Percentiles rank a stretch among this genome's conserved stretches.
phyloP scores from a whole-genome alignment of 1,140 invertebrate species.

The Trichomalopsis sarcophagae region DNA sequence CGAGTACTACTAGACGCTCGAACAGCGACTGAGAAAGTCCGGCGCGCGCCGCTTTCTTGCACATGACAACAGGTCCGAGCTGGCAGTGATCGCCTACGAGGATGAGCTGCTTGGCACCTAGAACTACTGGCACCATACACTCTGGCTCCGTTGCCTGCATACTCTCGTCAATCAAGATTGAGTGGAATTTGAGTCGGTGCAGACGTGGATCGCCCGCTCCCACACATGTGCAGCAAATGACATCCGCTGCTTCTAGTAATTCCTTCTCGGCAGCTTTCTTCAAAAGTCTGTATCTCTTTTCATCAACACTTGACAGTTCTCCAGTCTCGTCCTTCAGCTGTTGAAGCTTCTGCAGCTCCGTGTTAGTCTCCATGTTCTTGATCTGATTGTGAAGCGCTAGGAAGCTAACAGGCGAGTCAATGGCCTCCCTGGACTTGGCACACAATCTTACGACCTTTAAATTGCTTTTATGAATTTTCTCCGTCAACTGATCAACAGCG shows the following conservation, averaged over 20 bases:
- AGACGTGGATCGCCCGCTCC: constrained; percentile 97
- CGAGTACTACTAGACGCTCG: constrained; percentile 96
- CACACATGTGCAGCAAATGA: constrained; percentile 99
- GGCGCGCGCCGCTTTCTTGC: constrained; percentile 97
- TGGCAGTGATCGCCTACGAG: constrained; percentile 99
- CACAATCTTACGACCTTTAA: constrained; percentile 97
- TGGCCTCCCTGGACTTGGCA: constrained; percentile 98
- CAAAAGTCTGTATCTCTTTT: constrained; percentile 93
- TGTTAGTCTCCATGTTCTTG: constrained; percentile 91
- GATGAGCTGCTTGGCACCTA: constrained; percentile 97
- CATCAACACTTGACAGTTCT: constrained; percentile 94
- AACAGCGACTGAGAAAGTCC: constrained; percentile 98
- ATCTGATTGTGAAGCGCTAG: constrained; percentile 98
- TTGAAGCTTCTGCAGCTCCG: constrained; percentile 96
- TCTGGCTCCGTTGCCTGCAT: constrained; percentile 98
- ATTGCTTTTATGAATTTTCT: constrained; percentile 98
- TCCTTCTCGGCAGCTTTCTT: constrained; percentile 95
- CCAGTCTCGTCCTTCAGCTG: constrained; percentile 98
- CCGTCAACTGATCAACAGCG: constrained; percentile 98
- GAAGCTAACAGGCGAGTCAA: constrained; percentile 98
- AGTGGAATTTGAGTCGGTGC: constrained; percentile 94
- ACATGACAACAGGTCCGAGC: constrained; percentile 98
- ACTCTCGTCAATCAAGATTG: constrained; percentile 98
- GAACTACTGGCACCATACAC: constrained; percentile 98
- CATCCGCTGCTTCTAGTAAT: constrained; percentile 95